Base-by-base conservation (phyloP, 2,888 invertebrate genomes). In the Trisateles emortualis region DNA sequence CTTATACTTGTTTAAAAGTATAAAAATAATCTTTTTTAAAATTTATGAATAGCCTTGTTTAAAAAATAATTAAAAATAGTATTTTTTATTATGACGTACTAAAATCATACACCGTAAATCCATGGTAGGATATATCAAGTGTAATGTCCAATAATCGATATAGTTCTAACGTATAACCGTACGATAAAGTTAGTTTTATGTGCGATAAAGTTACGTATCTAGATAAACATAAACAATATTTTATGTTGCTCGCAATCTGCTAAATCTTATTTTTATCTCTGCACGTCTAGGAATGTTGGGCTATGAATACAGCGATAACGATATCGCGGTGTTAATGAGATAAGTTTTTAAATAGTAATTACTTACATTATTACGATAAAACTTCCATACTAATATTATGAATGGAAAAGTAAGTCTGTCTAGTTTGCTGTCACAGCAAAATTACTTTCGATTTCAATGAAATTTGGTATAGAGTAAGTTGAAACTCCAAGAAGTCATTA, bases 201-300 rank as follows among this genome's bases (percentile, higher is more conserved):
- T 68, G 78, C 87, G 78, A 88, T 90, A 89, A 91, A 88, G 75
- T 81, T 83, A 84, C 83, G 78, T 84, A 84, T 79, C n/a, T n/a
- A 79, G 82, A 87, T 87, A 83, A 83, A 86, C 85, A 86, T 91
- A 89, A 88, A 90, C 86, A 84, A 88, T 91, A 87, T 90, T 92
- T 91, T 90, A 92, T 88, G 86, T 77, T 72, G 75, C 72, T 76
- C 72, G 84, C 84, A 87, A 88, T 89, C 88, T 87, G 86, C 85
- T 84, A 84, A 86, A 89, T 88, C 86, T 86, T 83, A 84, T 83
- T 86, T 90, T 88, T 89, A 89, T 87, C 78, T 78, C 68, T 68
- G 66, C 50, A 54, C 55, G 66, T 57, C 58, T 59, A 48, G 52
- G 71, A 67, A 71, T 71, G 61, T 56, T 24, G 13, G 43, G 64